Percentiles rank a stretch among this genome's conserved stretches.
Evolutionary conservation across 2,113 vertebrate genomes (phyloP).

Genomic region (Irena cyanogastra): DNA sequence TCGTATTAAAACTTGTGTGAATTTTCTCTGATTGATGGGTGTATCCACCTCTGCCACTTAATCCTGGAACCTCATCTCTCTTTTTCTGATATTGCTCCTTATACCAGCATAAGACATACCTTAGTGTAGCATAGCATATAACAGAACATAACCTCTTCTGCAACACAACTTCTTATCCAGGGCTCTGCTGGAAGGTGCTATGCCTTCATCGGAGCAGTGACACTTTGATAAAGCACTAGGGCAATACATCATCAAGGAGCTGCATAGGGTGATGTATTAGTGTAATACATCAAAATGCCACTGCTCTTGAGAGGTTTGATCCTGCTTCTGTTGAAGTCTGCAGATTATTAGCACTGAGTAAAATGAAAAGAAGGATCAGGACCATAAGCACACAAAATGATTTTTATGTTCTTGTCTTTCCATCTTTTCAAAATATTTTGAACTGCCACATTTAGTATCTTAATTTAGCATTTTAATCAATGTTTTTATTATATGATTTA

Average conservation of each 20-base stretch:
- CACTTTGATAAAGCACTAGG: constrained; percentile 55
- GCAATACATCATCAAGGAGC: constrained; percentile 42
- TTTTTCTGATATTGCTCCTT: not conserved
- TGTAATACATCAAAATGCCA: constrained; percentile 59
- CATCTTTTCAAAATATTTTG: not conserved
- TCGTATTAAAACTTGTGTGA: not conserved
- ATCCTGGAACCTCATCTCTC: not conserved
- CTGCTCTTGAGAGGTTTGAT: constrained; percentile 4
- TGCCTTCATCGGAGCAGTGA: constrained; percentile 27
- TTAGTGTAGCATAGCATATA: not conserved
- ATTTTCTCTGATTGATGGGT: not conserved
- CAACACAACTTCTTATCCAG: not conserved
- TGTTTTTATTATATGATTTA: not conserved
- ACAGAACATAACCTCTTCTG: not conserved
- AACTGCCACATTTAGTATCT: not conserved
- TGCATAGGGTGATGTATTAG: constrained; percentile 45
- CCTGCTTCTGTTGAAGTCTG: not conserved
- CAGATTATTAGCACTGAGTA: not conserved
- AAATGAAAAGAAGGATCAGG: not conserved
- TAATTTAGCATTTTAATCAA: not conserved
- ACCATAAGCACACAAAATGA: not conserved
- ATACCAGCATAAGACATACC: not conserved
- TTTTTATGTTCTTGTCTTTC: not conserved
- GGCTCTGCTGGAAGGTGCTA: constrained; percentile 10
- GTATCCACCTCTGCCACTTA: not conserved